Evolutionary conservation across 2,113 vertebrate genomes (phyloP), one percentile per base, ranked within the genome.

Genomic region (Pterophyllum scalare): DNA sequence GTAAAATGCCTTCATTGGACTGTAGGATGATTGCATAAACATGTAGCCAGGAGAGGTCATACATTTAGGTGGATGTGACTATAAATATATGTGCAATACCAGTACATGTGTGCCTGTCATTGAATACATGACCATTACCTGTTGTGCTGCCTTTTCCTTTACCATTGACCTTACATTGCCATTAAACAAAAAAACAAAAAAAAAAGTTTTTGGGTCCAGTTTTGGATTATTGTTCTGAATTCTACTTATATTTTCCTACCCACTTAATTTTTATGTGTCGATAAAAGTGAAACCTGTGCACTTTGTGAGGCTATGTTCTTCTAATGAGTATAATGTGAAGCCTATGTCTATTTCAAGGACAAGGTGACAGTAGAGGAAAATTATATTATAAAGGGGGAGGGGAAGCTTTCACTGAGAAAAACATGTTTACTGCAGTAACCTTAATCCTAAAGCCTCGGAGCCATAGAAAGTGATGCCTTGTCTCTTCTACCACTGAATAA

Each of bases 401-500:
- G 19, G 43, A 49, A 58, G 64, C 57, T 79, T 90, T 90, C 35
- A 83, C 56, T 43, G 82, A 83, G 65, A 88, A 20, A 40, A 86
- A 56, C 60, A 57, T 65, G 38, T 92, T 56, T 78, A 80, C 67
- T 62, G 84, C 77, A 60, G 84, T 77, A 84, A 87, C 62, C 72
- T 87, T 79, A 70, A 46, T 75, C 67, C 26, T 79, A 46, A 33
- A 59, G 76, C 86, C 54, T 87, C 31, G 57, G 87, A 93, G 91
- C 87, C 89, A 92, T 90, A 90, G 80, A 57, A 61, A 84, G 80
- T 20, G 14, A 87, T 80, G 78, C 76, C 79, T 91, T 83, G 85
- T 92, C 62, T 92, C 83, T 89, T 79, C 60, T 86, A 90, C 64
- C 67, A 84, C 72, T 84, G 33, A 84, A 86, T 79, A 62, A 87